Conservation (phyloP, 2,888 invertebrate genomes). For the Heliconius charithonia region DNA sequence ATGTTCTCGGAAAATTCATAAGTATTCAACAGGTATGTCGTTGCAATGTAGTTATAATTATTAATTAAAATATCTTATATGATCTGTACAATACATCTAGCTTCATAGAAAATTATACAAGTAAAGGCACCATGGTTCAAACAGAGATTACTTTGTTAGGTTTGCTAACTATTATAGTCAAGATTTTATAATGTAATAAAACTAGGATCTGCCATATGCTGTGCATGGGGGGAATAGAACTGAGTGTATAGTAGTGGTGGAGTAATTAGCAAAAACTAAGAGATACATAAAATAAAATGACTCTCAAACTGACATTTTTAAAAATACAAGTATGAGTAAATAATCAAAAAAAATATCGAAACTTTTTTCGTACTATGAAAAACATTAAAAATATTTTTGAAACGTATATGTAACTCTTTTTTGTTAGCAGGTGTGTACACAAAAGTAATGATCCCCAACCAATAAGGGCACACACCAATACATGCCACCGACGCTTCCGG, state of each 20-base stretch:
- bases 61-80: conserved; percentile 25
- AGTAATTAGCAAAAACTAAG: too few relatives aligned
- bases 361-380: too few relatives aligned
- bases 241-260: too few relatives aligned
- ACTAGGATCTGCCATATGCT: too few relatives aligned
- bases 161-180: not conserved
- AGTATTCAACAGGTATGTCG: conserved; percentile 23
- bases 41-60: conserved; percentile 25
- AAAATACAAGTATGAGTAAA: too few relatives aligned
- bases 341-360: too few relatives aligned
- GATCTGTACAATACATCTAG: conserved; percentile 3
- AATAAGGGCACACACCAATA: conserved; percentile 46
- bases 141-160: not conserved
- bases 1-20: conserved; percentile 34
- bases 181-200: too few relatives aligned
- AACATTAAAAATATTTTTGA: too few relatives aligned
- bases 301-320: too few relatives aligned
- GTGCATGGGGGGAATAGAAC: too few relatives aligned
- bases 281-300: too few relatives aligned
- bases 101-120: not conserved
- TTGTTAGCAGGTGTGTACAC: conserved; percentile 16
- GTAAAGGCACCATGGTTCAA: not conserved
- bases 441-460: conserved; percentile 47
- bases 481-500: conserved; percentile 51
- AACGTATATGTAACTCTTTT: not conserved